phyloP scores from a whole-genome alignment of 2,113 vertebrate species.

The Periophthalmus modestus region DNA sequence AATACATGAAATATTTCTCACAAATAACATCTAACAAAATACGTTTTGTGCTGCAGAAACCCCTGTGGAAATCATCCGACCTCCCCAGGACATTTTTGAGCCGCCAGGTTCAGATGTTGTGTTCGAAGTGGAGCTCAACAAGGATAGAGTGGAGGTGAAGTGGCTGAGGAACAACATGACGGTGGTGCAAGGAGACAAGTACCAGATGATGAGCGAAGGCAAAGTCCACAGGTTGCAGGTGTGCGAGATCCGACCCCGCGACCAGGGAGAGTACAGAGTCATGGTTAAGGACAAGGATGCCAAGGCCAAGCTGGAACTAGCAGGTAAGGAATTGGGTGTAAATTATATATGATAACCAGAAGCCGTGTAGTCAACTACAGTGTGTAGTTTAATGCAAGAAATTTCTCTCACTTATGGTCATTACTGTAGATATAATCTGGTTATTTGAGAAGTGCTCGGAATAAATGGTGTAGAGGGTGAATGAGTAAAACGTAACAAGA shows the following conservation, averaged over 20 bases:
- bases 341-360: neutral
- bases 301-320: conserved; percentile 94
- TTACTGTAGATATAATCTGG: no score
- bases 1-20: neutral
- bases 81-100: conserved; percentile 89
- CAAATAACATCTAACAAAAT: neutral
- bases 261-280: conserved; percentile 95
- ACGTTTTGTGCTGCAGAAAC: conserved; percentile 79
- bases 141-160: conserved; percentile 94
- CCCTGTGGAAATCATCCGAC: conserved; percentile 93
- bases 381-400: neutral
- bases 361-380: neutral
- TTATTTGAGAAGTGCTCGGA: no score
- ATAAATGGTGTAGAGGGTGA: no score
- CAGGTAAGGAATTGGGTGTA: conserved; percentile 75
- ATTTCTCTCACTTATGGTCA: no score
- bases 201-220: conserved; percentile 99
- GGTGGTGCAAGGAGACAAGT: conserved; percentile 94
- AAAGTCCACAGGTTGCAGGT: conserved; percentile 94
- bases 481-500: no score
- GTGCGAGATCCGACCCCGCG: conserved; percentile 91
- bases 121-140: conserved; percentile 94
- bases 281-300: conserved; percentile 97
- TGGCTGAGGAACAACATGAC: conserved; percentile 99
- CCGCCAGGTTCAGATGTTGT: conserved; percentile 90